Evolutionary conservation across 2,797 vertebrate genomes (phyloP), one percentile per base, ranked within the genome.

Genomic region (Lepus townsendii): DNA sequence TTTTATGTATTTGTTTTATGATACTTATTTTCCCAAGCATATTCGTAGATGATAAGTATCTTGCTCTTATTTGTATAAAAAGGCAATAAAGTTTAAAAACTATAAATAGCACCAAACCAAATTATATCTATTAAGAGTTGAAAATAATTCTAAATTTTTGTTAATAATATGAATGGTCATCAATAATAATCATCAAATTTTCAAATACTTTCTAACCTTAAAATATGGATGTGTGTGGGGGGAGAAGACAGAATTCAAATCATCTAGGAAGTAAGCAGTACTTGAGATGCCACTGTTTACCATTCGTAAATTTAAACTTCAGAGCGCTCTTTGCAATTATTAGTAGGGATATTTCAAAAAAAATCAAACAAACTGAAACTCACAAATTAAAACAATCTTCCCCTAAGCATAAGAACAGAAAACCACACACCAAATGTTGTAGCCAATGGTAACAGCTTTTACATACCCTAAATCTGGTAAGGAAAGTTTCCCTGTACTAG

Each of bases 61-160:
- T 83, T 75, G 83, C 7, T 47, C 54, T 77, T 69, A 91, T 8
- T 79, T 72, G 9, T 19, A 84, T 57, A 75, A 72, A 96, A 93
- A 86, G 20, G 30, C 83, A 93, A 92, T 85, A 76, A 26, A 35
- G 32, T 27, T 83, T 27, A 71, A 32, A 76, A 85, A 95, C 19
- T 52, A 38, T 60, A 95, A 47, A 84, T 14, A 63, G 30, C 0
- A 79, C 73, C n/a, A 87, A 88, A 78, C 42, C 71, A 83, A 57
- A 86, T 35, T 84, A 4, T 11, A 82, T 68, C 10, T 84, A n/a
- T 60, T 93, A 86, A 90, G 9, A 66, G 10, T 30, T 90, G 13
- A 92, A 95, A 94, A 83, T 11, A 82, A 79, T 57, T 79, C n/a
- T n/a, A 73, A 90, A 68, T 57, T 83, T 93, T 80, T 87, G 13